These are phyloP conservation scores for rat (Rattus norvegicus) DNA, from an alignment of 2,113 vertebrate genomes.

Conservation along the genomic window GRCr8 NC_086021.1:76393501-76394000, in stretches of 20 bases:
- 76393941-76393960: neutral
- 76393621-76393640: neutral
- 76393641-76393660: neutral
- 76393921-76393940: neutral
- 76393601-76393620: neutral
- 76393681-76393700: neutral
- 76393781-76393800: neutral
- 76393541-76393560: neutral
- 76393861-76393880: conserved; percentile 28
- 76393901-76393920: conserved; percentile 40
- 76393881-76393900: conserved; percentile 32
- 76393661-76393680: neutral
- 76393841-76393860: conserved; percentile 1
- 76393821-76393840: neutral
- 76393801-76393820: conserved; percentile 36
- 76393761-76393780: neutral
- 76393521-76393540: neutral
- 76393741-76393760: neutral
- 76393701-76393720: neutral
- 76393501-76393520: neutral
- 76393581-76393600: neutral
- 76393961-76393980: conserved; percentile 42
- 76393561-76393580: neutral
- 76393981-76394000: conserved; percentile 33
- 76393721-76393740: neutral